Evolutionary conservation across 2,797 vertebrate species (phyloP).

Genomic region (Onychomys arenicola): DNA sequence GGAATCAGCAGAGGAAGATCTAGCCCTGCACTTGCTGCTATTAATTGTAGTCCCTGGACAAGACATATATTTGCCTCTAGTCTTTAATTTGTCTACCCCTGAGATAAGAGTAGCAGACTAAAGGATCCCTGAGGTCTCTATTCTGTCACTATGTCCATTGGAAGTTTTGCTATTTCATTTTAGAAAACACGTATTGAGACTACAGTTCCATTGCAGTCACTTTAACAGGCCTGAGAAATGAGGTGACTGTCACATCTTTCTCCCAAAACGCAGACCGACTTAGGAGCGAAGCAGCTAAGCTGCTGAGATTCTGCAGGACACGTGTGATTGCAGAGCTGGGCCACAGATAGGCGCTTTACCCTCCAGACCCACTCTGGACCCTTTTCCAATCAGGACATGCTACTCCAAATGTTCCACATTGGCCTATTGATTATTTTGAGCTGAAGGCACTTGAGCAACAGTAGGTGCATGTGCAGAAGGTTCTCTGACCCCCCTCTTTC

Average conservation of each 20-base stretch:
- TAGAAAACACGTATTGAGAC: not conserved
- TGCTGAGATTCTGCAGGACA: not conserved
- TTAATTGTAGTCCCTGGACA: not conserved
- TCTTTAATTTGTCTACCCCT: not conserved
- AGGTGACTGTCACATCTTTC: not conserved
- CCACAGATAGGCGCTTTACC: not conserved
- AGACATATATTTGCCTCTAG: not conserved
- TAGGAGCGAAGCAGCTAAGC: not conserved
- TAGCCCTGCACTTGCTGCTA: not conserved
- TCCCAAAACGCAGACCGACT: not conserved
- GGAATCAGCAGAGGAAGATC: not conserved
- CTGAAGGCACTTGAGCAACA: not conserved
- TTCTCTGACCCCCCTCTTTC: not conserved
- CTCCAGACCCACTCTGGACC: not conserved
- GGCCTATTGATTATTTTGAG: conserved; percentile 4
- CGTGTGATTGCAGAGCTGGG: rapidly evolving
- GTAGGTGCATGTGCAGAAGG: not conserved
- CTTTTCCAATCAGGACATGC: not conserved
- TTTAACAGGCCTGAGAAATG: not conserved
- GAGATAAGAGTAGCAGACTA: conserved; percentile 9
- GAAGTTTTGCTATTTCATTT: conserved; percentile 19
- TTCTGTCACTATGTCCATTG: not conserved
- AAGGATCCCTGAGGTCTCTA: not conserved
- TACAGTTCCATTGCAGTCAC: no score
- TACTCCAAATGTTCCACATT: not conserved